Conservation (phyloP, 2,113 vertebrate genomes). For the Ageneiosus marmoratus region DNA sequence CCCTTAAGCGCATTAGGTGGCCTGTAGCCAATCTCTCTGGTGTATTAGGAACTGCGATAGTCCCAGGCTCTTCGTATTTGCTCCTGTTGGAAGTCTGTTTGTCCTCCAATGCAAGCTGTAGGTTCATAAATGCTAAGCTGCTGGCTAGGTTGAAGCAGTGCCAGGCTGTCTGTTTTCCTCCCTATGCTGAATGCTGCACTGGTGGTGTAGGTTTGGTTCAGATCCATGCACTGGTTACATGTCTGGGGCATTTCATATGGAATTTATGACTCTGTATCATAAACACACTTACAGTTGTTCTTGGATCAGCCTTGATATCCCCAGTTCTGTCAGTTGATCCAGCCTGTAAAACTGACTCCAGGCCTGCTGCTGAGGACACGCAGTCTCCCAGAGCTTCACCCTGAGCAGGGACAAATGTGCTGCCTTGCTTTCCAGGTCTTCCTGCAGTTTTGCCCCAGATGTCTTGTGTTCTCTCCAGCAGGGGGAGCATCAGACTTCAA, state of each 20-base stretch:
- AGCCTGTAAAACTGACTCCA: constrained; percentile 41
- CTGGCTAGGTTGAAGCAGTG: constrained; percentile 43
- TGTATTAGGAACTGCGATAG: constrained; percentile 30
- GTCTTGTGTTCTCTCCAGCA: constrained; percentile 23
- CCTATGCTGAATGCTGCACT: constrained; percentile 37
- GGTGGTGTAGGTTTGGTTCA: constrained; percentile 24
- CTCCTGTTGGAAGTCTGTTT: constrained; percentile 22
- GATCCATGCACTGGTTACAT: constrained; percentile 27
- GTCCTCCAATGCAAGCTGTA: constrained; percentile 37
- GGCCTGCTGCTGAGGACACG: constrained; percentile 15
- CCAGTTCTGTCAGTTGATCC: constrained; percentile 26
- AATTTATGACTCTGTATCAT: constrained; percentile 32
- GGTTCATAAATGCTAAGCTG: constrained; percentile 45
- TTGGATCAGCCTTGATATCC: constrained; percentile 7
- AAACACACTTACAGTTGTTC: not conserved
- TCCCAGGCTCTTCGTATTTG: constrained; percentile 18
- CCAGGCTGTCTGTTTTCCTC: constrained; percentile 50
- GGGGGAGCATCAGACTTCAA: constrained; percentile 31
- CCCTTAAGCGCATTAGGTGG: constrained; percentile 39
- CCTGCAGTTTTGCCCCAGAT: constrained; percentile 11
- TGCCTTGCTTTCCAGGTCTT: constrained; percentile 11
- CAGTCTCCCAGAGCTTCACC: constrained; percentile 26
- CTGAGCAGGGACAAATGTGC: constrained; percentile 11
- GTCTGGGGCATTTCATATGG: constrained; percentile 32
- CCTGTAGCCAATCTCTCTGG: constrained; percentile 24